Percentiles rank a stretch among this genome's conserved stretches.
Evolutionary conservation across 2,113 vertebrate genomes (phyloP).

Genomic region (Myrmecophaga tridactyla): DNA sequence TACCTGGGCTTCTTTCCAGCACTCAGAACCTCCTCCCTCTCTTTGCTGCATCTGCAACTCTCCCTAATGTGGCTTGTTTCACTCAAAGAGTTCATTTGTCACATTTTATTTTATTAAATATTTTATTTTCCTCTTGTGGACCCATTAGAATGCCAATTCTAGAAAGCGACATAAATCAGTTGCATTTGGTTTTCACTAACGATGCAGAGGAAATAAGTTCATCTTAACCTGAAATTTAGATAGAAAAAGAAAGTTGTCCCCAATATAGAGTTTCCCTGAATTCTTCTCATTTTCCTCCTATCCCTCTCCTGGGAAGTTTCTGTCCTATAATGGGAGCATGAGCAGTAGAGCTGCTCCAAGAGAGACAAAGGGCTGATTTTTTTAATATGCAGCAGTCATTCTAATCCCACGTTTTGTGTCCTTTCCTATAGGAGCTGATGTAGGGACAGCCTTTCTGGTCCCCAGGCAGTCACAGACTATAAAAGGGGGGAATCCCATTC

Average conservation of each 20-base stretch:
- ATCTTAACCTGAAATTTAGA: conserved; percentile 69
- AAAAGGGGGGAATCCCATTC: neutral
- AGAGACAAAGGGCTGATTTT: conserved; percentile 70
- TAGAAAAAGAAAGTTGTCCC: conserved; percentile 11
- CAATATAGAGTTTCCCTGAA: conserved; percentile 44
- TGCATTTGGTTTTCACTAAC: conserved; percentile 66
- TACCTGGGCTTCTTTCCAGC: conserved; percentile 64
- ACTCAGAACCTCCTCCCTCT: conserved; percentile 44
- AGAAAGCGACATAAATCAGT: conserved; percentile 71
- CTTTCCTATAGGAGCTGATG: neutral
- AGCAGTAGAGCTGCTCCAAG: conserved; percentile 55
- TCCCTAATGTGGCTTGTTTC: conserved; percentile 54
- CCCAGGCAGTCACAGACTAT: neutral
- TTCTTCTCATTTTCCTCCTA: conserved; percentile 65
- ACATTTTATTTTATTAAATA: conserved; percentile 81
- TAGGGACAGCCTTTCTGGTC: neutral
- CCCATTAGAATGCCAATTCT: conserved; percentile 69
- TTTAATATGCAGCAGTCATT: conserved; percentile 49
- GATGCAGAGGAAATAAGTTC: conserved; percentile 56
- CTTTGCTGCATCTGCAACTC: conserved; percentile 59
- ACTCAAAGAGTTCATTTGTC: conserved; percentile 74
- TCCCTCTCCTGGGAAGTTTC: conserved; percentile 76
- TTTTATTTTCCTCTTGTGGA: conserved; percentile 79
- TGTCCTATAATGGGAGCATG: conserved; percentile 42
- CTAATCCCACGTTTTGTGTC: conserved; percentile 54